Conservation (phyloP, 2,797 vertebrate species). For the Chelonia mydas region DNA sequence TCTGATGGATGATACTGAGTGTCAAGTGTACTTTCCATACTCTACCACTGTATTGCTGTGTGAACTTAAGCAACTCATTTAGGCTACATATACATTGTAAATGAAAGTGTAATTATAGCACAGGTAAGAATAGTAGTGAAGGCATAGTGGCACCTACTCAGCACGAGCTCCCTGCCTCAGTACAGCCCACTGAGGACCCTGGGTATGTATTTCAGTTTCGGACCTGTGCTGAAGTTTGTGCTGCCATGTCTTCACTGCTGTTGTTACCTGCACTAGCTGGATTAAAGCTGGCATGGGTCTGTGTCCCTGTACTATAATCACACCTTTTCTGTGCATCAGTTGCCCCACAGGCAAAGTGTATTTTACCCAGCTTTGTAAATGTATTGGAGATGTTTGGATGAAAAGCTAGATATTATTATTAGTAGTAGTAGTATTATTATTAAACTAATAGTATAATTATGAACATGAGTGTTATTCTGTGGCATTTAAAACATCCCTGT, state of each 20-base stretch:
- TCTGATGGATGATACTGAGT: not conserved
- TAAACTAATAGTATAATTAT: not conserved
- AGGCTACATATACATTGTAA: not conserved
- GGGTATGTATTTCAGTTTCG: not conserved
- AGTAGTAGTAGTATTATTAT: constrained; percentile 10
- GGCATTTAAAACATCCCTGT: constrained; percentile 26
- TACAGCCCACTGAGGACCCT: not conserved
- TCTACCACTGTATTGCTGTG: not conserved
- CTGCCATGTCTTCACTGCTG: not conserved
- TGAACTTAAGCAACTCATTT: not conserved
- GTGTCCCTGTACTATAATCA: not conserved
- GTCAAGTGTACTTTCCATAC: not conserved
- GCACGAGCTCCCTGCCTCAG: not conserved
- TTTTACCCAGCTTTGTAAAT: not conserved
- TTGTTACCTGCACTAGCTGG: not conserved
- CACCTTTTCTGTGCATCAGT: not conserved
- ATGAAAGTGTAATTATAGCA: not conserved
- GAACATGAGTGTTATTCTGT: not conserved
- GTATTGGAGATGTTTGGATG: not conserved
- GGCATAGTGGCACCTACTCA: not conserved
- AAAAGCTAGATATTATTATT: not conserved
- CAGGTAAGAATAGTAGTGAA: not conserved
- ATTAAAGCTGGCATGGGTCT: not conserved
- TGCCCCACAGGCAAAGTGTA: not conserved
- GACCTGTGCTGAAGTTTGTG: not conserved